Base-by-base conservation (phyloP, 1,140 invertebrate species). In the Ylistrum balloti region DNA sequence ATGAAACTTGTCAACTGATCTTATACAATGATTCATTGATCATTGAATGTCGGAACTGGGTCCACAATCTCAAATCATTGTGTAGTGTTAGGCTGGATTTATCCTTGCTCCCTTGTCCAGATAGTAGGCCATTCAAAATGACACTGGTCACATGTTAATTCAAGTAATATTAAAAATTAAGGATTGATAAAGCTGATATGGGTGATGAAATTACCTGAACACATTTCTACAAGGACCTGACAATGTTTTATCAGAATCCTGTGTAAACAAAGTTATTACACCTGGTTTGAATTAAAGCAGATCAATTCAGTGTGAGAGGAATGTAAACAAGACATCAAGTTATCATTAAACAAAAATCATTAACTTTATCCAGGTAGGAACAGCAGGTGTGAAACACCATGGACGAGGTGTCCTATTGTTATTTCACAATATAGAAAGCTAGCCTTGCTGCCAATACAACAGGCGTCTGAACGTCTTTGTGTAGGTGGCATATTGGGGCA, bases 331-430 rank as follows among this genome's bases (percentile, higher is more conserved):
- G 56, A 74, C 56, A 74, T 74, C 56, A 74, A 11, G 56, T 74
- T 74, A 74, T n/a, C 22, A 74, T 74, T 74, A n/a, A 74, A 74
- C n/a, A 74, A 74, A 74, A 74, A 74, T 74, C 56, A 74, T 74
- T 74, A 74, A 74, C 56, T 74, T n/a, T 11, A 11, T 74, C 22
- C 56, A 74, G 56, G 56, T 74, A 74, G 56, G 56, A 28, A 74
- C n/a, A 5, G n/a, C 56, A n/a, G 56, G 22, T 28, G 56, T 28
- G 22, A 28, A 74, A 28, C 11, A 74, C 56, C 28, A 28, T n/a
- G 3, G 22, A 11, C 56, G 28, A 17, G 22, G 28, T 45, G 41
- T 9, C 41, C 17, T 45, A 45, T 13, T 9, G 41, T 17, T 17
- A 13, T 9, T 9, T 45, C 41, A 17, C 9, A 2, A 28, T 74